phyloP scores from a whole-genome alignment of 2,113 vertebrate genomes.

The Ranitomeya imitator region DNA sequence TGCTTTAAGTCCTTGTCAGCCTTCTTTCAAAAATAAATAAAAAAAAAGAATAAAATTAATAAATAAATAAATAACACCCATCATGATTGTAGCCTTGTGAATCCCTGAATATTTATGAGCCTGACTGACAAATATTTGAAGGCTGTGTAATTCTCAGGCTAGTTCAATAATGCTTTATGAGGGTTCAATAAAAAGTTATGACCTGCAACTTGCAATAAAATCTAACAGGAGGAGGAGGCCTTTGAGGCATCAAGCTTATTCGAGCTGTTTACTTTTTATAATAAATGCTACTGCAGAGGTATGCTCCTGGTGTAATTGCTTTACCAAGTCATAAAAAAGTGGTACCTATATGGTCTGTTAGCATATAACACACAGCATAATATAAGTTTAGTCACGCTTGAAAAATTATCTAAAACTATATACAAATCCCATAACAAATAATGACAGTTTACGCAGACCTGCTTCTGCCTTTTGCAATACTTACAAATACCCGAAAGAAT shows the following conservation, averaged over 20 bases:
- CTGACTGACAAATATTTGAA: slow-evolving; percentile 45
- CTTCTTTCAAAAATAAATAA: slow-evolving; percentile 6
- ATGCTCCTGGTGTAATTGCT: slow-evolving; percentile 21
- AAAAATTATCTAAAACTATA: background rate
- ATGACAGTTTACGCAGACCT: too few species aligned
- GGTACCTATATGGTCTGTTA: background rate
- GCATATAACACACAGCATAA: background rate
- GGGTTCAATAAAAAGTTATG: slow-evolving; percentile 54
- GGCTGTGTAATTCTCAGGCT: slow-evolving; percentile 52
- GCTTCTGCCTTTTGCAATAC: too few species aligned
- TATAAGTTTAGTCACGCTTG: background rate
- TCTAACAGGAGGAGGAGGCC: slow-evolving; percentile 44
- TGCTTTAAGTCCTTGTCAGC: background rate
- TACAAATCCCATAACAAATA: background rate
- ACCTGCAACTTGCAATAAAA: slow-evolving; percentile 51
- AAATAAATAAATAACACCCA: slow-evolving; percentile 1
- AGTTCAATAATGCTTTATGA: slow-evolving; percentile 54
- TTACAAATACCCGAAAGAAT: too few species aligned
- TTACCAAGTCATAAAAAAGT: background rate
- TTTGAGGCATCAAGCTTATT: slow-evolving; percentile 37
- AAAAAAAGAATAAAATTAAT: background rate
- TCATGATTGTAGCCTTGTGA: slow-evolving; percentile 35
- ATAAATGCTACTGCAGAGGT: slow-evolving; percentile 43
- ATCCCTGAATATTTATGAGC: slow-evolving; percentile 45
- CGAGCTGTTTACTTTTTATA: slow-evolving; percentile 46